Evolutionary conservation across 1,140 invertebrate genomes (phyloP), one percentile per base, ranked within the genome.

Genomic region (Tetramorium parvispinum): DNA sequence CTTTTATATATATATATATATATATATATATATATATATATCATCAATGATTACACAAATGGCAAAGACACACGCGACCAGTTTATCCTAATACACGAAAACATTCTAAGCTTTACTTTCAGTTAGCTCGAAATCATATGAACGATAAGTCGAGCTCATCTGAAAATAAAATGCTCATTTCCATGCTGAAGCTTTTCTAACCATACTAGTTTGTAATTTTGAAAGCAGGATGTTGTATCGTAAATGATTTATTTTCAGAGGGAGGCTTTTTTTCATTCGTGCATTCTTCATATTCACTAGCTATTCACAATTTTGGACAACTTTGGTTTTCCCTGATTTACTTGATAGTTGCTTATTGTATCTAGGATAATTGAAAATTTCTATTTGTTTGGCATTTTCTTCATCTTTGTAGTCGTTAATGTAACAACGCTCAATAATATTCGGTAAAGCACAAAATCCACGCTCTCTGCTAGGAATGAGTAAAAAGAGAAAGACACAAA

Each of bases 401-500:
- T 53, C 32, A n/a, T 70, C 8, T 37, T 78, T 87, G 59, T 68
- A 76, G n/a, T 43, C 53, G 51, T 82, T 55, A 88, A 78, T 83
- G 8, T 21, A 68, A 57, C 18, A 40, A 76, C 32, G 16, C 32
- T 55, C 40, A 27, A 27, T 57, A 82, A 66, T 88, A 43, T 76
- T 43, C n/a, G 61, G 37, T 18, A 53, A 73, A 82, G 51, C 65
- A 40, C 13, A 49, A 85, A 88, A 77, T 71, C 77, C 53, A 85
- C 40, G 27, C 43, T 63, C 65, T 82, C 24, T 78, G 75, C 57
- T 70, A 92, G 91, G 91, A 93, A 93, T 91, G 91, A 85, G 79
- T 91, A 89, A 46, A 89, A 81, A 87, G 87, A 76, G 87, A 87
- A 77, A 85, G 43, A 85, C 32, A 70, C 51, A 77, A 55, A 57